Evolutionary conservation across 2,888 invertebrate genomes (phyloP).

Genomic region (Campopleginae sp.): DNA sequence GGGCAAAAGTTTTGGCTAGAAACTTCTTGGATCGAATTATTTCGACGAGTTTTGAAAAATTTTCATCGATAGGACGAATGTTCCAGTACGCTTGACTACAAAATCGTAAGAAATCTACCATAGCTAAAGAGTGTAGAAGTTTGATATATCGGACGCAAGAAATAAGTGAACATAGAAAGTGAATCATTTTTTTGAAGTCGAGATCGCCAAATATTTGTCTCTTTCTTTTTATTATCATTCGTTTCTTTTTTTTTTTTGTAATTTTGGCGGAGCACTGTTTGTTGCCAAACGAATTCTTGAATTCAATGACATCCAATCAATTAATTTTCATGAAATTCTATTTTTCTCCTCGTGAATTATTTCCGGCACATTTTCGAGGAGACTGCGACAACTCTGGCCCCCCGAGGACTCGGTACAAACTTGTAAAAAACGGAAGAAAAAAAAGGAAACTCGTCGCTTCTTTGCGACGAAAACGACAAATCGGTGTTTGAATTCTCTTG

Average conservation of each 20-base stretch:
- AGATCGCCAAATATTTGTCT: constrained; percentile 2
- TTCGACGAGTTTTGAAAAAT: not conserved
- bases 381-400: constrained; percentile 70
- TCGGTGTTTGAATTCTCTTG: not conserved
- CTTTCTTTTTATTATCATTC: not conserved
- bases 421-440: constrained; percentile 25
- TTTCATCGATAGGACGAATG: not conserved
- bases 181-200: constrained; percentile 42
- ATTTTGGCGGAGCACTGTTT: not conserved
- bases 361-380: constrained; percentile 10
- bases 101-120: constrained; percentile 59
- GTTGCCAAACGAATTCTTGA: not conserved
- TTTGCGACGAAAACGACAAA: constrained; percentile 25
- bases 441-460: constrained; percentile 25
- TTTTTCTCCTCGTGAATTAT: constrained; percentile 2
- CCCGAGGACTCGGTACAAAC: constrained; percentile 67
- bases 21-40: not conserved
- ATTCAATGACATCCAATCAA: not conserved
- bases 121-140: constrained; percentile 36
- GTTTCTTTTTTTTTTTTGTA: not conserved
- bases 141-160: constrained; percentile 15
- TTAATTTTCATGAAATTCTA: not conserved
- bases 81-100: constrained; percentile 13
- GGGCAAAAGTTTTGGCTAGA: not conserved
- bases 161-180: constrained; percentile 50